Evolutionary conservation across 2,113 vertebrate genomes (phyloP).

Genomic region (Gnathonemus echidnorhynchus): DNA sequence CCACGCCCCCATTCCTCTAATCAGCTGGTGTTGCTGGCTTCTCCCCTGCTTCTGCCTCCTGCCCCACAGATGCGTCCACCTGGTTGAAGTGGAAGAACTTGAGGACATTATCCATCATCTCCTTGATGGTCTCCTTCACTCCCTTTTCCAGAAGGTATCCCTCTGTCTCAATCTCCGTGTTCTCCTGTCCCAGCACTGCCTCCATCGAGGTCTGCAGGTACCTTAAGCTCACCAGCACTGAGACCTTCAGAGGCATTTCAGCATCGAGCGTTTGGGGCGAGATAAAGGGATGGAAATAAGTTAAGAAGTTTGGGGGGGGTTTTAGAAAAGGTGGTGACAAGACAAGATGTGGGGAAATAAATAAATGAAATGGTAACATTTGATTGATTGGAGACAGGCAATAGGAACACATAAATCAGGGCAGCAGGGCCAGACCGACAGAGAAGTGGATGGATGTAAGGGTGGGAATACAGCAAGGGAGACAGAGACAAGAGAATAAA

Average conservation of each 20-base stretch:
- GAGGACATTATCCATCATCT: constrained; percentile 38
- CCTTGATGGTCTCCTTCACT: constrained; percentile 62
- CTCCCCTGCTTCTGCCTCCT: constrained; percentile 17
- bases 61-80: constrained; percentile 35
- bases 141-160: constrained; percentile 71
- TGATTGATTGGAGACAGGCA: background rate
- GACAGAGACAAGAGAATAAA: background rate
- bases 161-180: constrained; percentile 61
- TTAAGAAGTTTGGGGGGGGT: too few species aligned
- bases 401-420: background rate
- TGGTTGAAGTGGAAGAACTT: constrained; percentile 45
- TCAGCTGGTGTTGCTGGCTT: constrained; percentile 45
- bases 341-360: background rate
- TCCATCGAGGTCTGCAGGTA: constrained; percentile 75
- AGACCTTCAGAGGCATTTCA: constrained; percentile 42
- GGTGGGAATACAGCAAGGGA: background rate
- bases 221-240: constrained; percentile 65
- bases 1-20: constrained; percentile 37
- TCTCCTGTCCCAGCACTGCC: constrained; percentile 56
- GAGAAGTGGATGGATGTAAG: background rate
- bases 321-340: background rate
- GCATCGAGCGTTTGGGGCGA: background rate
- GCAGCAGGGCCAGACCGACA: background rate
- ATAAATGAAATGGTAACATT: background rate
- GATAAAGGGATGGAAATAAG: background rate